Evolutionary conservation across 2,888 invertebrate genomes (phyloP).

Genomic region (Bruchidius siliquastri): DNA sequence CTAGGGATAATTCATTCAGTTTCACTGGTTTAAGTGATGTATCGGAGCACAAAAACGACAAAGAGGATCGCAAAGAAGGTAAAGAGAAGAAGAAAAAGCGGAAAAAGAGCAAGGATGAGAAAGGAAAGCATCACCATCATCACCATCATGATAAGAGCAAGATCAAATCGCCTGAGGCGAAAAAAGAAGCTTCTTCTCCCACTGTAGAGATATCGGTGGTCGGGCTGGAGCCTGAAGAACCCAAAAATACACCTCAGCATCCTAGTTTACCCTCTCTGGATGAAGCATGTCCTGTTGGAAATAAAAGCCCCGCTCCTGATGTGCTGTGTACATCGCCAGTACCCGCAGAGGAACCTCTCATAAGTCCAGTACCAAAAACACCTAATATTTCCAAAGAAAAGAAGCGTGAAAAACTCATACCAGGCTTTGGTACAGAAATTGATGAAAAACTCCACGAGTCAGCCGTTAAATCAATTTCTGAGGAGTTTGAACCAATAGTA

Average conservation of each 20-base stretch:
- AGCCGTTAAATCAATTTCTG: slow-evolving; percentile 75
- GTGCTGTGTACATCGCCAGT: slow-evolving; percentile 16
- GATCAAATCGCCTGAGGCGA: slow-evolving; percentile 36
- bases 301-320: slow-evolving; percentile 36
- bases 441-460: slow-evolving; percentile 72
- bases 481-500: slow-evolving; percentile 49
- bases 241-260: slow-evolving; percentile 43
- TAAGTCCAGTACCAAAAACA: slow-evolving; percentile 55
- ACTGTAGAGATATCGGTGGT: slow-evolving; percentile 34
- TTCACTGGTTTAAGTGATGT: slow-evolving; percentile 17
- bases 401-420: slow-evolving; percentile 61
- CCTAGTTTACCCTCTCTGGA: slow-evolving; percentile 64
- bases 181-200: slow-evolving; percentile 26
- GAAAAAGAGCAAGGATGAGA: slow-evolving; percentile 76
- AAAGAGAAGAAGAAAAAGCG: slow-evolving; percentile 82
- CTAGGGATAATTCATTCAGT: slow-evolving; percentile 25
- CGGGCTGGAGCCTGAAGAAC: slow-evolving; percentile 25
- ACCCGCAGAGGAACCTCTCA: slow-evolving; percentile 41
- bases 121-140: slow-evolving; percentile 64
- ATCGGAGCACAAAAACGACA: slow-evolving; percentile 33
- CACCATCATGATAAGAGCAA: slow-evolving; percentile 56
- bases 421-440: slow-evolving; percentile 61
- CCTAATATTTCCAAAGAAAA: slow-evolving; percentile 45
- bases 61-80: slow-evolving; percentile 54
- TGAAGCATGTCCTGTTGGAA: slow-evolving; percentile 52